These are phyloP conservation scores for Epinephelus malabaricus DNA, from an alignment of 2,797 vertebrate species.

Conservation along the genomic window DNA sequence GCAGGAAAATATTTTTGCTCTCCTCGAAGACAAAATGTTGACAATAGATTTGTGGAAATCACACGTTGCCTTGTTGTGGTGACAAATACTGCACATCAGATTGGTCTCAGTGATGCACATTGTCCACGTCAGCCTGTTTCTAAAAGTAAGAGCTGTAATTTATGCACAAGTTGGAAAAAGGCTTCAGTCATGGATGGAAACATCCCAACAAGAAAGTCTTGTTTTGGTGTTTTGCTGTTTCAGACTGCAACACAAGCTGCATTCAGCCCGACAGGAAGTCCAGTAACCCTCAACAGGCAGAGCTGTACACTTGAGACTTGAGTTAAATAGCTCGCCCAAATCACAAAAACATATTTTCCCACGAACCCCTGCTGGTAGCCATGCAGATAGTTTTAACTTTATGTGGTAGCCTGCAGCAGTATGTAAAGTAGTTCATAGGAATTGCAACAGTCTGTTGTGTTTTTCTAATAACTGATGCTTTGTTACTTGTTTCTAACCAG, in stretches of 20 bases:
- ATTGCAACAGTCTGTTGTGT: neutral
- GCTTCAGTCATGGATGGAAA: constrained; percentile 23
- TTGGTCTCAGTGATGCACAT: neutral
- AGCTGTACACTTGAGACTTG: constrained; percentile 13
- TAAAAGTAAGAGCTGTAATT: constrained; percentile 19
- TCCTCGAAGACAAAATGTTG: neutral
- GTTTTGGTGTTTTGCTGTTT: constrained; percentile 20
- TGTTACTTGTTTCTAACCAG: neutral
- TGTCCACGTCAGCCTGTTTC: neutral
- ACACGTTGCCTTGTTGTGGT: neutral
- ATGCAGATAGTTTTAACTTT: neutral
- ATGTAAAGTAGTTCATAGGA: neutral
- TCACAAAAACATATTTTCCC: constrained; percentile 15
- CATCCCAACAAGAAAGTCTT: constrained; percentile 37
- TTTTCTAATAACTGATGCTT: neutral
- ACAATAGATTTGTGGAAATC: constrained; percentile 12
- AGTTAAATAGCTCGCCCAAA: neutral
- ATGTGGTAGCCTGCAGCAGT: neutral
- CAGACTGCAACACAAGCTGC: constrained; percentile 6
- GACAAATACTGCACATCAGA: constrained; percentile 12
- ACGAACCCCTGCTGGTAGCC: neutral
- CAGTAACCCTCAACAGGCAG: constrained; percentile 1
- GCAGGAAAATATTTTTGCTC: neutral
- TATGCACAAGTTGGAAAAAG: constrained; percentile 4
- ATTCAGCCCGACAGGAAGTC: constrained; percentile 42